Percentiles rank a stretch among this genome's conserved stretches.
These are phyloP conservation scores for Bombyx mandarina DNA, from an alignment of 1,140 invertebrate species.

Conservation along the genomic window DNA sequence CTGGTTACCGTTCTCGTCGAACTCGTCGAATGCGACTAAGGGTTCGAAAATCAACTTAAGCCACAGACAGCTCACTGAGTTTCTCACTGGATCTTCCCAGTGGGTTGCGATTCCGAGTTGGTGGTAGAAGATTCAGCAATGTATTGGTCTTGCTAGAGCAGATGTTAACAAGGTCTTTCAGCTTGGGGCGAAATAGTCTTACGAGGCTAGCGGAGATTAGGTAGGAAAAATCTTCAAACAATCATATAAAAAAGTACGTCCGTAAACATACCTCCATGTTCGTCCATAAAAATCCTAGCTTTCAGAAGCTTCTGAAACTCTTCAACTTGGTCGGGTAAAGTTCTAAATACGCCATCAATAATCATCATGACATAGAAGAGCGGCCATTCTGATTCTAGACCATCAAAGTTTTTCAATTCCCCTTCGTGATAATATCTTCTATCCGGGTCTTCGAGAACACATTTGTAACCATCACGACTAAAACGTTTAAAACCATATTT, in stretches of 20 bases:
- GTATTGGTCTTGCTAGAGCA: no score
- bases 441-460: constrained; percentile 86
- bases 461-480: constrained; percentile 95
- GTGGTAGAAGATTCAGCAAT: no score
- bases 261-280: constrained; percentile 77
- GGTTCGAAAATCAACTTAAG: no score
- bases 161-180: no score
- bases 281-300: constrained; percentile 81
- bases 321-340: constrained; percentile 91
- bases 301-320: constrained; percentile 91
- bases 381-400: constrained; percentile 98
- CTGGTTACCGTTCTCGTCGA: no score
- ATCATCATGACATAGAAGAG: constrained; percentile 96
- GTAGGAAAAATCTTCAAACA: no score
- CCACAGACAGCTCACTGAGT: no score
- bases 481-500: constrained; percentile 95
- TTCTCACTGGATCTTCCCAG: no score
- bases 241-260: not conserved
- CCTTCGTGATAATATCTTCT: constrained; percentile 79
- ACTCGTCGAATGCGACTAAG: no score
- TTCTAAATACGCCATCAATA: constrained; percentile 94
- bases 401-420: constrained; percentile 91
- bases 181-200: no score
- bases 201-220: no score
- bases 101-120: no score